Percentiles rank a stretch among this genome's conserved stretches.
Evolutionary conservation across 2,113 vertebrate genomes (phyloP).

Genomic region (Actenoides lindsayi): DNA sequence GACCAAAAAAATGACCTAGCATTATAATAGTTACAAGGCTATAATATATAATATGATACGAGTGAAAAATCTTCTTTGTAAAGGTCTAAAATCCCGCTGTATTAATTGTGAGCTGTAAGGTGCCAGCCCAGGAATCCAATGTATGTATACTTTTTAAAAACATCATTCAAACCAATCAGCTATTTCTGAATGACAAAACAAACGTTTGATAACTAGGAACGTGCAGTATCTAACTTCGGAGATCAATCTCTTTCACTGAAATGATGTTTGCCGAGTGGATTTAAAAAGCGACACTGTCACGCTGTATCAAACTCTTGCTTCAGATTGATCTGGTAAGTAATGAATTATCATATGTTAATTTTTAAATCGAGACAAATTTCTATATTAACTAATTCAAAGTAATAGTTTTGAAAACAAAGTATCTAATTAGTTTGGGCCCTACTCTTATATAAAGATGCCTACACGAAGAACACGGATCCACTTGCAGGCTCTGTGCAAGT

Average conservation of each 20-base stretch:
- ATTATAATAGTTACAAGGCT: not conserved
- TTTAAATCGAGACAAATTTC: not conserved
- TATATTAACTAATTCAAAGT: not conserved
- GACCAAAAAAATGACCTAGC: rapidly evolving
- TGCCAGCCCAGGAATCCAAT: not conserved
- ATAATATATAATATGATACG: rapidly evolving
- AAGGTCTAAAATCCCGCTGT: not conserved
- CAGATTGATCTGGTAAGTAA: not conserved
- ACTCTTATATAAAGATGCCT: not conserved
- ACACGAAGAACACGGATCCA: rapidly evolving
- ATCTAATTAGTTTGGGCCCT: not conserved
- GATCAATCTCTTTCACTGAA: not conserved
- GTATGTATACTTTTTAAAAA: not conserved
- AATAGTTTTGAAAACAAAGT: not conserved
- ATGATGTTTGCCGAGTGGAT: rapidly evolving
- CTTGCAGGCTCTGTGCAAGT: not conserved
- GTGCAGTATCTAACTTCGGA: rapidly evolving
- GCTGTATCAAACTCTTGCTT: not conserved
- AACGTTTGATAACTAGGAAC: not conserved
- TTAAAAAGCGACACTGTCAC: not conserved
- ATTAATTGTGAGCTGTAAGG: not conserved
- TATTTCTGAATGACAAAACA: not conserved
- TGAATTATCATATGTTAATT: not conserved
- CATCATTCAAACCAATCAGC: not conserved
- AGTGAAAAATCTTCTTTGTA: not conserved